These are phyloP conservation scores for Hydriomena furcata DNA, from an alignment of 2,888 invertebrate genomes.

Conservation along the genomic window DNA sequence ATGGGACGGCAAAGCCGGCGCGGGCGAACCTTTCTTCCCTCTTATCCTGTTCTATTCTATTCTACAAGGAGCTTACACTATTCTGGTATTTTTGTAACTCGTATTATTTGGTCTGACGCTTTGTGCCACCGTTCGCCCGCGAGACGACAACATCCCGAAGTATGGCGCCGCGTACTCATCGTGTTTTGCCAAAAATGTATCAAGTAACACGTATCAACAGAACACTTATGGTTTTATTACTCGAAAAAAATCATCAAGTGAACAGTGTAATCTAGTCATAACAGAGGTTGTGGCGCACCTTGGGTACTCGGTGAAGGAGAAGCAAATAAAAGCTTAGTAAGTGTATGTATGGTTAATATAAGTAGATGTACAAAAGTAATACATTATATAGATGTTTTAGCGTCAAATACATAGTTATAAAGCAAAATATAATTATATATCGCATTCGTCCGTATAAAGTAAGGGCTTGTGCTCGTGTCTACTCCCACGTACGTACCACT, in stretches of 20 bases:
- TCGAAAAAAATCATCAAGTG: slow-evolving; percentile 44
- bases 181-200: slow-evolving; percentile 51
- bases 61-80: slow-evolving; percentile 31
- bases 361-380: slow-evolving; percentile 84
- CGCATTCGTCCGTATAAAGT: slow-evolving; percentile 83
- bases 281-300: slow-evolving; percentile 62
- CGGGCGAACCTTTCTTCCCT: slow-evolving; percentile 57
- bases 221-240: slow-evolving; percentile 43
- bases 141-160: slow-evolving; percentile 69
- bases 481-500: slow-evolving; percentile 81
- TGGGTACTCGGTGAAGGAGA: slow-evolving; percentile 66
- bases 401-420: slow-evolving; percentile 83
- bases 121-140: slow-evolving; percentile 66
- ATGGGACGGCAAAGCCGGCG: slow-evolving; percentile 79
- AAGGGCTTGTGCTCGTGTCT: slow-evolving; percentile 83
- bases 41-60: slow-evolving; percentile 27
- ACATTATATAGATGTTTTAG: slow-evolving; percentile 84
- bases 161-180: slow-evolving; percentile 69
- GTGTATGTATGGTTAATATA: slow-evolving; percentile 82
- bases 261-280: slow-evolving; percentile 37
- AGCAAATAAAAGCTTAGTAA: slow-evolving; percentile 77
- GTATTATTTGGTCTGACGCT: slow-evolving; percentile 36
- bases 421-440: slow-evolving; percentile 83
- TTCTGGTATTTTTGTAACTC: slow-evolving; percentile 27
- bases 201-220: slow-evolving; percentile 27